Evolutionary conservation across 2,797 vertebrate genomes (phyloP), one percentile per base, ranked within the genome.

Genomic region (Mus caroli): DNA sequence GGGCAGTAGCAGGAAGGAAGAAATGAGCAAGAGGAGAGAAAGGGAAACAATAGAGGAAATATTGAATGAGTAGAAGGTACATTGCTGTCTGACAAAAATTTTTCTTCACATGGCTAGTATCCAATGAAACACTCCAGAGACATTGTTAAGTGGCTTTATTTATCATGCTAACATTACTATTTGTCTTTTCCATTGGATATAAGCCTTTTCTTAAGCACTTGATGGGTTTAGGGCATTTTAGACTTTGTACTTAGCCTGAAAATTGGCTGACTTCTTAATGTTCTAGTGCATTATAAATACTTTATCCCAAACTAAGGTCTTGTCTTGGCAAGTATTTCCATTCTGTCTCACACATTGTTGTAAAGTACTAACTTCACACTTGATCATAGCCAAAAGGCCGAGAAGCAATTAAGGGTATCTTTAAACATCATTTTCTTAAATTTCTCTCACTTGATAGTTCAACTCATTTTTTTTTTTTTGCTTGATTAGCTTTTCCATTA

Each of bases 41-140:
- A 6, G 6, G 4, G 7, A 3, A 13, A 17, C 1, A 71, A 52
- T 1, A 17, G 31, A n/a, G 34, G 4, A 40, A 40, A 31, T 1
- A 43, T 43, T 75, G 43, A 43, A 14, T 37, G 31, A 64, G 13
- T 6, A 58, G 2, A 20, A 4, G 15, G 11, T 84, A 11, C 17
- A 3, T 28, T 60, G 28, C 19, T 60, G n/a, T 4, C 20, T 73
- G 3, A 17, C 8, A 93, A 92, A 79, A 91, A 43, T 7, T 17
- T 34, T 71, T 94, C 8, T 78, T 78, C 12, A n/a, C 17, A 64
- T 1, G 37, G 10, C 43, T 43, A 22, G 11, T 64, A 5, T 43
- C n/a, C 3, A 12, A 4, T 20, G 12, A 20, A 12, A 43, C 9
- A 52, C 58, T 37, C 7, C 3, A 60, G 50, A 52, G 1, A 82